Base-by-base conservation (phyloP, 2,113 vertebrate genomes). In the Nibea coibor region DNA sequence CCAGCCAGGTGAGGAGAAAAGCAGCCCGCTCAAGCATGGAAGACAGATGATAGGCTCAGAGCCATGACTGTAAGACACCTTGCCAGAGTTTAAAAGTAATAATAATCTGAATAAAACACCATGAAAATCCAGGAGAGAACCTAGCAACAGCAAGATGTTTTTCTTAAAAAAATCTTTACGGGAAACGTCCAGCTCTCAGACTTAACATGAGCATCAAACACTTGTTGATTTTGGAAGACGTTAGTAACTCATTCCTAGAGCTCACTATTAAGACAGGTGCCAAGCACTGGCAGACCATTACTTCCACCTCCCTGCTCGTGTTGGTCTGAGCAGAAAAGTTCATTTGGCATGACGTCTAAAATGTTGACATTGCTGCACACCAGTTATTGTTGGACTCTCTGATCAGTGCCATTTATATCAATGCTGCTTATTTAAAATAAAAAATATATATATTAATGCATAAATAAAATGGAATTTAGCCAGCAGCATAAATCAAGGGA, bases 151-250 rank as follows among this genome's bases (percentile, higher is more conserved):
- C 3, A 2, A 57, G 0, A 22, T 51, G 42, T 39, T 75, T 76
- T 24, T 57, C 42, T 39, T 5, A 26, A 69, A 79, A 79, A 79
- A 28, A 28, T 48, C 65, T 72, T 77, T 57, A 43, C 22, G 26
- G 43, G 45, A 75, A 84, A 35, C 1, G 10, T 31, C 24, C 2
- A 47, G 17, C 63, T 75, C 31, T 75, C 39, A 5, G 42, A 11
- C 20, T 61, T 65, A 68, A 74, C 47, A 47, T 50, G 56, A 70
- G 31, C 39, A 64, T 70, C 22, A 10, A 77, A 35, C 31, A 78
- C 15, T 45, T 85, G 83, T 76, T 88, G 86, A 26, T 87, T 78
- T 88, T 90, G 78, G 78, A 86, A 63, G 45, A 54, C 10, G 8
- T 50, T 42, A 20, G 50, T 72, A 51, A 20, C 70, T 62, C 51